phyloP scores from a whole-genome alignment of 2,888 invertebrate genomes.

The Fragum whitleyi region DNA sequence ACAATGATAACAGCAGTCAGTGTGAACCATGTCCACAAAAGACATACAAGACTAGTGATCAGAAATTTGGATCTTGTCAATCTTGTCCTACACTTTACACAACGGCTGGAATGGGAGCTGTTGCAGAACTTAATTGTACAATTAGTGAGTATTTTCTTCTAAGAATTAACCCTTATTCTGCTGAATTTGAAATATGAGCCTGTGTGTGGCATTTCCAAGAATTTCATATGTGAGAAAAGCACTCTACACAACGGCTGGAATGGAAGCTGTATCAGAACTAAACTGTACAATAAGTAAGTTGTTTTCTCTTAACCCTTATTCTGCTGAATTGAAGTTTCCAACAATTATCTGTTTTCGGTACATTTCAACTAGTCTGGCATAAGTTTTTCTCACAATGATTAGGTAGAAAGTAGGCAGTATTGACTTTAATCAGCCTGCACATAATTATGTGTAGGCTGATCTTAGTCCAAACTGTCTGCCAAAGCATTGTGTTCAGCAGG shows the following conservation, averaged over 20 bases:
- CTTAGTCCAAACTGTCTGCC: too few species aligned
- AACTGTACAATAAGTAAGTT: constrained; percentile 69
- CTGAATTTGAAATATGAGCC: too few species aligned
- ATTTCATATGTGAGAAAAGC: background rate
- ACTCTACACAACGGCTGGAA: constrained; percentile 92
- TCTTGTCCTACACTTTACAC: constrained; percentile 88
- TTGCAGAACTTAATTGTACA: constrained; percentile 86
- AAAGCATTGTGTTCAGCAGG: too few species aligned
- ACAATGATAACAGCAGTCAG: background rate
- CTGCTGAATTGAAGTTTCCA: background rate
- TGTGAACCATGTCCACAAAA: constrained; percentile 92
- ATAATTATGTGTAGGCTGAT: too few species aligned
- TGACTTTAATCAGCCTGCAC: too few species aligned
- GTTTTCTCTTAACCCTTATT: too few species aligned
- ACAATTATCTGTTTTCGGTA: too few species aligned
- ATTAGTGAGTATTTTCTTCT: constrained; percentile 66
- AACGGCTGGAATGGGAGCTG: constrained; percentile 92
- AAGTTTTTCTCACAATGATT: too few species aligned
- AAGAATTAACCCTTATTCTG: too few species aligned
- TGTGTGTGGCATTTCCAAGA: background rate
- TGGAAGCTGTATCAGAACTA: constrained; percentile 90
- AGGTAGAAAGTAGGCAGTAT: too few species aligned
- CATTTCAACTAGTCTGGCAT: too few species aligned
- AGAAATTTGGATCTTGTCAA: constrained; percentile 34
- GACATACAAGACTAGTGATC: constrained; percentile 25